Percentiles rank a stretch among this genome's conserved stretches.
phyloP scores from a whole-genome alignment of 2,888 invertebrate genomes.

The Drosophila meridiana region DNA sequence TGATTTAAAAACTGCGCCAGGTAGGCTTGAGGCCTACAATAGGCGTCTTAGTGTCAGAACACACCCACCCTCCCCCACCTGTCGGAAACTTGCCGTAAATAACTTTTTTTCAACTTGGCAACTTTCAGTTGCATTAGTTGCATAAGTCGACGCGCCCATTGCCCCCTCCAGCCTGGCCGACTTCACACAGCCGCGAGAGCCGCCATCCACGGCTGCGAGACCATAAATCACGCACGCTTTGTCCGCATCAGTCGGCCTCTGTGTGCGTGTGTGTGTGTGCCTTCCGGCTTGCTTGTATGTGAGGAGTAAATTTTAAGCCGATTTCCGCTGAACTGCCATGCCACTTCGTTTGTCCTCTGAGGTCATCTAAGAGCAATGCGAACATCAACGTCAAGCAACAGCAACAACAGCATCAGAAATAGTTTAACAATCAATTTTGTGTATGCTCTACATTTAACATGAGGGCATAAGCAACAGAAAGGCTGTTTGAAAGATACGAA shows the following conservation, averaged over 20 bases:
- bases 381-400: constrained; percentile 40
- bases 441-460: background rate
- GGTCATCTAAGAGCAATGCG: constrained; percentile 55
- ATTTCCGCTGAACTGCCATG: constrained; percentile 52
- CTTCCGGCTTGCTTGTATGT: constrained; percentile 2
- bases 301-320: constrained; percentile 62
- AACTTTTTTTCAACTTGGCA: constrained; percentile 60
- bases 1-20: constrained; percentile 66
- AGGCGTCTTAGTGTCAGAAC: constrained; percentile 6
- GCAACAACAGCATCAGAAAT: constrained; percentile 4
- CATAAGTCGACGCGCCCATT: constrained; percentile 46
- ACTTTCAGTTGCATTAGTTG: constrained; percentile 68
- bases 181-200: constrained; percentile 23
- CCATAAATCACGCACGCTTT: constrained; percentile 68
- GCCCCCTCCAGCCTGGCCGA: constrained; percentile 28
- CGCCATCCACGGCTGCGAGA: constrained; percentile 13
- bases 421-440: background rate
- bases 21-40: constrained; percentile 42
- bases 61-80: background rate
- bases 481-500: too few species aligned
- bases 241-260: constrained; percentile 20
- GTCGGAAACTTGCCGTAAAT: constrained; percentile 63
- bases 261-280: constrained; percentile 2
- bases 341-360: constrained; percentile 37
- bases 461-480: background rate